phyloP scores from a whole-genome alignment of 2,797 vertebrate genomes.

The Menidia menidia region DNA sequence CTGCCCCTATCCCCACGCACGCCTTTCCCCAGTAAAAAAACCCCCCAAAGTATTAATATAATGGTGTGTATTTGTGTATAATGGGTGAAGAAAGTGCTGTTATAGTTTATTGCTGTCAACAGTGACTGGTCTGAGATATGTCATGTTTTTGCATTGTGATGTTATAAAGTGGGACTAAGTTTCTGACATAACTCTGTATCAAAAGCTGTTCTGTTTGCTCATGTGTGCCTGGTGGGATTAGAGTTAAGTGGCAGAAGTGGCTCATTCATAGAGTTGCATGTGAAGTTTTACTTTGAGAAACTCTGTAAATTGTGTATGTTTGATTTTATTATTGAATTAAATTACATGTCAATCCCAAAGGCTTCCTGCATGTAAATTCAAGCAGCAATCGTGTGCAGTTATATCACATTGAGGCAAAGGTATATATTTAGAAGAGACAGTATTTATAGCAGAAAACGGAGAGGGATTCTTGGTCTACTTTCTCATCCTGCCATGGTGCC shows the following conservation, averaged over 20 bases:
- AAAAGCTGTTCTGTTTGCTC: slow-evolving; percentile 49
- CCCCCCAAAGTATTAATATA: too few relatives aligned
- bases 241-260: slow-evolving; percentile 16
- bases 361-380: slow-evolving; percentile 21
- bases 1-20: slow-evolving; percentile 66
- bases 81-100: slow-evolving; percentile 51
- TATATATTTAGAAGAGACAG: slow-evolving; percentile 55
- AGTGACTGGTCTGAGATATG: slow-evolving; percentile 47
- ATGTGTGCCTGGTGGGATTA: slow-evolving; percentile 48
- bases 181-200: slow-evolving; percentile 65
- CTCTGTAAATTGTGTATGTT: too few relatives aligned
- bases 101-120: slow-evolving; percentile 43
- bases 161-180: slow-evolving; percentile 41
- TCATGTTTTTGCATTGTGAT: slow-evolving; percentile 47
- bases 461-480: slow-evolving; percentile 71
- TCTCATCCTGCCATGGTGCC: slow-evolving; percentile 68
- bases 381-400: slow-evolving; percentile 30
- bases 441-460: slow-evolving; percentile 73
- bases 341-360: background rate
- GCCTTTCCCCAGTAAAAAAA: slow-evolving; percentile 51
- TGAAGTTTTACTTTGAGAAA: background rate
- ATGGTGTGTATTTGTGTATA: slow-evolving; percentile 26
- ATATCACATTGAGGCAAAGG: slow-evolving; percentile 42
- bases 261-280: slow-evolving; percentile 7
- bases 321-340: too few relatives aligned